phyloP scores from a whole-genome alignment of 2,888 invertebrate species.

The Elmis aenea region DNA sequence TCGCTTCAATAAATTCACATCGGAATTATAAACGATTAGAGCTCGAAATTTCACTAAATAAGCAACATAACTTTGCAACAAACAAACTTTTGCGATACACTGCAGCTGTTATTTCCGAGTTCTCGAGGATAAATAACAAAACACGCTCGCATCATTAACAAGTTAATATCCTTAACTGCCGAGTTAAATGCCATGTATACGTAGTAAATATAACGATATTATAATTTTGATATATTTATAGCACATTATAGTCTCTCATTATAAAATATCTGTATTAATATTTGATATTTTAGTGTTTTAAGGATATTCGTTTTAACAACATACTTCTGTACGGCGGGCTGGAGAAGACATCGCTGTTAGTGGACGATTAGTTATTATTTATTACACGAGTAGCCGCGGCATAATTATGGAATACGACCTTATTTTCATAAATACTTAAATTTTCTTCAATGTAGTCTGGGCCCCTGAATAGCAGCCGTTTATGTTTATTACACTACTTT shows the following conservation, averaged over 20 bases:
- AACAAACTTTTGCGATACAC: too few species aligned
- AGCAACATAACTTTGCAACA: too few species aligned
- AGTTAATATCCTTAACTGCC: background rate
- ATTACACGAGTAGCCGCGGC: slow-evolving; percentile 13
- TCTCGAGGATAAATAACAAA: too few species aligned
- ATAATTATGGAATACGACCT: slow-evolving; percentile 14
- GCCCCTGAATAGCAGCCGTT: slow-evolving; percentile 8
- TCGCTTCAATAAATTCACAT: too few species aligned
- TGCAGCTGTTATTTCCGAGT: too few species aligned
- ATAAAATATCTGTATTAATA: slow-evolving; percentile 19
- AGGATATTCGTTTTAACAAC: background rate
- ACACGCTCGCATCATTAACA: too few species aligned
- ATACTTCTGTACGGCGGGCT: background rate
- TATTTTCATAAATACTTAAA: slow-evolving; percentile 17
- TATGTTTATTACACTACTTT: background rate
- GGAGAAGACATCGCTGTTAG: slow-evolving; percentile 9
- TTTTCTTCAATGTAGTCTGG: slow-evolving; percentile 13
- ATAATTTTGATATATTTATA: slow-evolving; percentile 14
- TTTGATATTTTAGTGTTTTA: slow-evolving; percentile 2
- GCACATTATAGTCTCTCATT: slow-evolving; percentile 11
- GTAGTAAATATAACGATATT: slow-evolving; percentile 14
- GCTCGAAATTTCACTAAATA: too few species aligned
- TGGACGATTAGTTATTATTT: slow-evolving; percentile 12
- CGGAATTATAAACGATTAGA: too few species aligned
- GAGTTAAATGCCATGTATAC: slow-evolving; percentile 5